Percentiles rank a stretch among this genome's conserved stretches.
Evolutionary conservation across 2,113 vertebrate species (phyloP).

Genomic region (Callithrix jacchus): DNA sequence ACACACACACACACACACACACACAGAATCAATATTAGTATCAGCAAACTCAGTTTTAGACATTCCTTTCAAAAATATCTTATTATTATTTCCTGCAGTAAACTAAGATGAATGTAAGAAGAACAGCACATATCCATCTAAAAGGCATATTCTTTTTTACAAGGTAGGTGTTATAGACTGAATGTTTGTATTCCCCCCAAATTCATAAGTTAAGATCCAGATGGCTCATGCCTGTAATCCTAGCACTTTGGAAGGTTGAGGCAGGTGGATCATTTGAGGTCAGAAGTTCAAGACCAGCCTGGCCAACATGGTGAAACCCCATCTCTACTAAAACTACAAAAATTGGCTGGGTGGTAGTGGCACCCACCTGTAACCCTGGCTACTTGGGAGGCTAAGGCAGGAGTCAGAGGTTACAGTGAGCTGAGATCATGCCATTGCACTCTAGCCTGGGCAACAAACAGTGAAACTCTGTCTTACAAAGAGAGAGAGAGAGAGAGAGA

Average conservation of each 20-base stretch:
- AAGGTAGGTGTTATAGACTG: not conserved
- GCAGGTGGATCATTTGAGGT: not conserved
- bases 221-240: not conserved
- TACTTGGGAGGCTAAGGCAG: not conserved
- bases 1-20: too few relatives aligned
- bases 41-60: not conserved
- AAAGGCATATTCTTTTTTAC: not conserved
- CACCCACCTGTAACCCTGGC: not conserved
- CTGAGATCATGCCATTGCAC: not conserved
- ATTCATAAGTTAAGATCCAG: not conserved
- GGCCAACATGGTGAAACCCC: not conserved
- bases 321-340: not conserved
- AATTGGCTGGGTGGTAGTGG: not conserved
- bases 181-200: too few relatives aligned
- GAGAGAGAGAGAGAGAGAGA: not conserved
- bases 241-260: not conserved
- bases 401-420: not conserved
- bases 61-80: not conserved
- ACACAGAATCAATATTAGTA: rapidly evolving
- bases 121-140: not conserved
- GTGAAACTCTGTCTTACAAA: not conserved
- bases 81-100: not conserved
- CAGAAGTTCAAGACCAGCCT: not conserved
- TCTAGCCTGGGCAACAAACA: not conserved
- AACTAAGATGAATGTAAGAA: not conserved